Conservation (phyloP, 2,888 invertebrate species). For the Drosophila buzzatii region DNA sequence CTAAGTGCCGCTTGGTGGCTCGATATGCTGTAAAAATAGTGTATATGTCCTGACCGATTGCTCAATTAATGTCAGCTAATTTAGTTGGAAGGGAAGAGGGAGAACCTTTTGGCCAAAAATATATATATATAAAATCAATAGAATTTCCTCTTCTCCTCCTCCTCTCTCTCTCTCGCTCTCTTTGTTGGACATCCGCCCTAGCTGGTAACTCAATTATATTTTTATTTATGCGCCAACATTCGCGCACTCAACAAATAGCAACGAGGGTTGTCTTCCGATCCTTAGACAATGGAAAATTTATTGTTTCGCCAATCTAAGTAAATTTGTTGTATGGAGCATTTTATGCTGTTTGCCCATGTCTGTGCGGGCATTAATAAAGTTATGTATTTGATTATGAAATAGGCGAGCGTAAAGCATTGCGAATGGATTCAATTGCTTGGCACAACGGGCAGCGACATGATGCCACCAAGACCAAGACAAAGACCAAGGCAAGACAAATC, state of each 20-base stretch:
- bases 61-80: slow-evolving; percentile 73
- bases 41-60: slow-evolving; percentile 24
- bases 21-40: slow-evolving; percentile 10
- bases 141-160: not conserved
- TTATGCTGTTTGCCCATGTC: slow-evolving; percentile 6
- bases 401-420: slow-evolving; percentile 41
- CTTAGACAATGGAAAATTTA: slow-evolving; percentile 72
- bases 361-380: slow-evolving; percentile 69
- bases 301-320: slow-evolving; percentile 78
- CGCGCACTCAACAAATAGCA: slow-evolving; percentile 73
- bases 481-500: slow-evolving; percentile 23
- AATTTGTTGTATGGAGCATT: slow-evolving; percentile 65
- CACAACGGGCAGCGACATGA: slow-evolving; percentile 33
- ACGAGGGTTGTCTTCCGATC: slow-evolving; percentile 18
- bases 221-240: slow-evolving; percentile 78
- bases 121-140: slow-evolving; percentile 61
- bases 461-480: not conserved
- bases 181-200: not conserved
- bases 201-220: slow-evolving; percentile 69
- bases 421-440: slow-evolving; percentile 73
- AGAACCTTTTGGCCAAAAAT: slow-evolving; percentile 25
- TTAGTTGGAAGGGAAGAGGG: slow-evolving; percentile 48
- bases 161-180: not conserved
- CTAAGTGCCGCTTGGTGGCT: not conserved
- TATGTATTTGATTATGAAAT: slow-evolving; percentile 76